Percentiles rank a stretch among this genome's conserved stretches.
Conservation (phyloP, 2,797 vertebrate species). For the Helostoma temminkii region DNA sequence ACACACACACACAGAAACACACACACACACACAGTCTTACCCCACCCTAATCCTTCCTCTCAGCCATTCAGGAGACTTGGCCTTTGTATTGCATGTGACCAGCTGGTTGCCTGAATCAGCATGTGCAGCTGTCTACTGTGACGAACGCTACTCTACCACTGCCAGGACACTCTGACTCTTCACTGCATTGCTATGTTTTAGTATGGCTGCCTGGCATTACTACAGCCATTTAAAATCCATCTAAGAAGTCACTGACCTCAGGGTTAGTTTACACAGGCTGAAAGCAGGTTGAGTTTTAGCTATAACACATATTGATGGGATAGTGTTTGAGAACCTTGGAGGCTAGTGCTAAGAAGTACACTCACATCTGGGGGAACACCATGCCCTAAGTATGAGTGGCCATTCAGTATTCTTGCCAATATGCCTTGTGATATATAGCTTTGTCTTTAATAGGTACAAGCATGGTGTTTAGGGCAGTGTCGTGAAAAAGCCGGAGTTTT, state of each 20-base stretch:
- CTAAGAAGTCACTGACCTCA: conserved; percentile 47
- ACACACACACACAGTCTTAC: conserved; percentile 25
- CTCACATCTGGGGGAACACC: conserved; percentile 55
- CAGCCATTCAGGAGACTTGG: conserved; percentile 58
- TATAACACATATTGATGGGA: conserved; percentile 61
- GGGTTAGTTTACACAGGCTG: conserved; percentile 50
- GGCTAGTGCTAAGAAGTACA: conserved; percentile 43
- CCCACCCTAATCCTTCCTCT: conserved; percentile 44
- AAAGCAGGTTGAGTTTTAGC: conserved; percentile 55
- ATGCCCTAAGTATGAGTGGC: conserved; percentile 61
- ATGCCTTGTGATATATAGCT: conserved; percentile 74
- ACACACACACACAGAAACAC: background rate
- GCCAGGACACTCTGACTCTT: conserved; percentile 64
- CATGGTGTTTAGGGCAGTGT: conserved; percentile 63
- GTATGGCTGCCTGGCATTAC: conserved; percentile 54
- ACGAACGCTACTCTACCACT: conserved; percentile 54
- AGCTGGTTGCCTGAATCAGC: conserved; percentile 71
- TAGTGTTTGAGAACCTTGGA: conserved; percentile 61
- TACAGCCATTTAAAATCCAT: conserved; percentile 65
- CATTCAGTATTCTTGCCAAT: conserved; percentile 76
- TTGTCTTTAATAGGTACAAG: conserved; percentile 78
- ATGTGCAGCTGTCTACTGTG: conserved; percentile 77
- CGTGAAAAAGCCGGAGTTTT: conserved; percentile 75
- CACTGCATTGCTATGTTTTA: conserved; percentile 59
- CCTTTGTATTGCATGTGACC: conserved; percentile 73